Conservation (phyloP, 2,113 vertebrate species). For the Limnothrissa miodon region DNA sequence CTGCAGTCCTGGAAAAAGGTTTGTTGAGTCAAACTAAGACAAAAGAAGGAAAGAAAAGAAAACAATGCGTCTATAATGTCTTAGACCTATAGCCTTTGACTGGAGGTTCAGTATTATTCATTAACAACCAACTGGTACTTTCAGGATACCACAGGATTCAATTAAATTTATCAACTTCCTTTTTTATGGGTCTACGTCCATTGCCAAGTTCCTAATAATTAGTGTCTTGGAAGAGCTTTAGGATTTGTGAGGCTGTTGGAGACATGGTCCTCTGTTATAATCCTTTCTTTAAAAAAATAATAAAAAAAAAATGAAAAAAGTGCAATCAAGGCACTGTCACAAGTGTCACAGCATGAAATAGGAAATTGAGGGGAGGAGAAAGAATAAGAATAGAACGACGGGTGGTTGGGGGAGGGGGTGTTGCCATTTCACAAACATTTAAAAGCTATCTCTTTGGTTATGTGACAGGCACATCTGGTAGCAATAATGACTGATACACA, state of each 20-base stretch:
- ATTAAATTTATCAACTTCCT: slow-evolving; percentile 8
- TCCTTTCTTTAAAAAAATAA: background rate
- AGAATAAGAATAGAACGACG: background rate
- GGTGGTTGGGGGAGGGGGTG: background rate
- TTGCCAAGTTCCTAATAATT: background rate
- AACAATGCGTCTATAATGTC: background rate
- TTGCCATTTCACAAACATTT: background rate
- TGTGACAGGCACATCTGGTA: slow-evolving; percentile 38
- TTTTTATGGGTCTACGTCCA: background rate
- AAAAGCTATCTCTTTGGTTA: slow-evolving; percentile 33
- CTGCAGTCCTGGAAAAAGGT: background rate
- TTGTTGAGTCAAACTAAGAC: background rate
- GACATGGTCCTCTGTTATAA: background rate
- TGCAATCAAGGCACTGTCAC: background rate
- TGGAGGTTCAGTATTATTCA: background rate
- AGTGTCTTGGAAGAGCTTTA: background rate
- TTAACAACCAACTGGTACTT: background rate
- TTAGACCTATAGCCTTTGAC: background rate
- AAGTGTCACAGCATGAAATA: slow-evolving; percentile 2
- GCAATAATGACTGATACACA: slow-evolving; percentile 41
- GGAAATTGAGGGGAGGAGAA: background rate
- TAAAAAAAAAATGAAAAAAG: too few relatives aligned
- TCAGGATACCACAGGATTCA: background rate
- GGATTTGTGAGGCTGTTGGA: background rate
- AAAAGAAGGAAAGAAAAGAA: background rate